Conservation (phyloP, 1,140 invertebrate genomes). For the Stratiolaelaps scimitus region DNA sequence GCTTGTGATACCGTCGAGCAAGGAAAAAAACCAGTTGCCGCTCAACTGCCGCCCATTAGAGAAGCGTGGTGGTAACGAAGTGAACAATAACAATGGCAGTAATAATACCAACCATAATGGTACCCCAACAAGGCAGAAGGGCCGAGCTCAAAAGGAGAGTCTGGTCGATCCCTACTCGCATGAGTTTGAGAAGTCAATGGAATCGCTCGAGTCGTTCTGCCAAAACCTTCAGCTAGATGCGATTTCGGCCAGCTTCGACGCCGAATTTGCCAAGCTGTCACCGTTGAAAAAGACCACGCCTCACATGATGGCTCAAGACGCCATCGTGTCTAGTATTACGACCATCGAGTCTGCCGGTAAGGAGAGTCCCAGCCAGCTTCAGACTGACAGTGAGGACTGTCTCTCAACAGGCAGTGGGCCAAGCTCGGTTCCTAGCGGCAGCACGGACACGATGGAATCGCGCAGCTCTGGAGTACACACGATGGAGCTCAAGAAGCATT, state of each 20-base stretch:
- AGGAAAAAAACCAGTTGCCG: conserved; percentile 5
- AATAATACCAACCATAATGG: not conserved
- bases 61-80: not conserved
- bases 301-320: too few relatives aligned
- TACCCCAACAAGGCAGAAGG: not conserved
- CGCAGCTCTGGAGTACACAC: too few relatives aligned
- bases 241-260: conserved; percentile 10
- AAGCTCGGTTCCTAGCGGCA: too few relatives aligned
- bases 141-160: not conserved
- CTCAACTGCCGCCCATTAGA: conserved; percentile 5
- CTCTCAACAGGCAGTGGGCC: too few relatives aligned
- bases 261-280: conserved; percentile 5
- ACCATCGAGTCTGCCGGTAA: too few relatives aligned
- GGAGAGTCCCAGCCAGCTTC: too few relatives aligned
- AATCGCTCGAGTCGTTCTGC: conserved; percentile 6
- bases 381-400: too few relatives aligned
- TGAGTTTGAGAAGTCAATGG: conserved; percentile 23
- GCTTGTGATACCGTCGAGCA: conserved; percentile 12
- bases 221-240: conserved; percentile 1
- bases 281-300: not conserved
- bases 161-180: not conserved
- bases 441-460: too few relatives aligned
- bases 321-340: too few relatives aligned
- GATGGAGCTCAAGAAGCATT: too few relatives aligned
- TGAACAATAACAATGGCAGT: not conserved